Conservation (phyloP, 2,113 vertebrate species). For the Apeltes quadracus region DNA sequence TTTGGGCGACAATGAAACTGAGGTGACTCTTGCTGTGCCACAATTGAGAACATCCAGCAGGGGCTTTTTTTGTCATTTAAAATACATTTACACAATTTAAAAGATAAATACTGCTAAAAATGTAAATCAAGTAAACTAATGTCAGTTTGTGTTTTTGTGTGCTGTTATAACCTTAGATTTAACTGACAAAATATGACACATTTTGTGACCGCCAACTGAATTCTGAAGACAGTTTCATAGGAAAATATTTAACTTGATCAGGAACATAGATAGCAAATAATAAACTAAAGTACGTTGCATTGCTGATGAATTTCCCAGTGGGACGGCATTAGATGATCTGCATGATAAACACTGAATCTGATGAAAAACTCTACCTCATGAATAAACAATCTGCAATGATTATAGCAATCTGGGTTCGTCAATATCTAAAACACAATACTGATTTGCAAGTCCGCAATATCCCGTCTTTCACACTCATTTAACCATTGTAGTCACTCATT, state of each 20-base stretch:
- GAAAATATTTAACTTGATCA: neutral
- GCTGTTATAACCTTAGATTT: neutral
- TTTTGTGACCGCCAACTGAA: neutral
- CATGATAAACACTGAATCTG: neutral
- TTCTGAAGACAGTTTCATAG: neutral
- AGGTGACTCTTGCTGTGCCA: slow-evolving; percentile 58
- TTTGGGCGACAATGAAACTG: slow-evolving; percentile 59
- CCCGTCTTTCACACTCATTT: neutral
- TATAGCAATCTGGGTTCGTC: neutral
- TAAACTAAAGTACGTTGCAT: neutral
- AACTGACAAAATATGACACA: neutral
- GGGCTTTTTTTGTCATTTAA: slow-evolving; percentile 51
- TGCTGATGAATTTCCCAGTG: neutral
- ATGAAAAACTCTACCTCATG: neutral
- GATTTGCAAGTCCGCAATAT: neutral
- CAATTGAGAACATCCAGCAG: slow-evolving; percentile 47
- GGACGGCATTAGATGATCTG: neutral
- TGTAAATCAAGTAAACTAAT: neutral
- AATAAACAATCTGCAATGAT: neutral
- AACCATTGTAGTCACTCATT: neutral
- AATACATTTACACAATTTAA: slow-evolving; percentile 37
- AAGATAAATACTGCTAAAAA: slow-evolving; percentile 31
- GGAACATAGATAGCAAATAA: neutral
- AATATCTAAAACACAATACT: too few species aligned
- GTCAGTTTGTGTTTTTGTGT: neutral